Percentiles rank a stretch among this genome's conserved stretches.
These are phyloP conservation scores for Myotis pilosus DNA, from an alignment of 2,797 vertebrate species.

Conservation along the genomic window DNA sequence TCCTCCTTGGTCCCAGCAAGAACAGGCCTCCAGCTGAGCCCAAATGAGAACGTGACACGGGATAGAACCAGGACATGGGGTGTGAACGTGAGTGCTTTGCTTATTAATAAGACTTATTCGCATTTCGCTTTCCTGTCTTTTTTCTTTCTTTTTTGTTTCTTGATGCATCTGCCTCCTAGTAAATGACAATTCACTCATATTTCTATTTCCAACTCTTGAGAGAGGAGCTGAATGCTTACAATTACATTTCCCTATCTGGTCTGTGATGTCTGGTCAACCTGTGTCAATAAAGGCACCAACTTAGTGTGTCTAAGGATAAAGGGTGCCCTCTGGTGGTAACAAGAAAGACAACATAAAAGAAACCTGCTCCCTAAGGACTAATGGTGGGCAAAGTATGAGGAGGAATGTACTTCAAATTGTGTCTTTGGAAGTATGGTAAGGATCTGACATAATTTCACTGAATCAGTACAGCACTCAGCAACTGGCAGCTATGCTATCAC, in stretches of 20 bases:
- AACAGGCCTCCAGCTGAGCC: not conserved
- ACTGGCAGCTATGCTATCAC: not conserved
- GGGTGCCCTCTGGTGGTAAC: not conserved
- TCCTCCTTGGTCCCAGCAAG: not conserved
- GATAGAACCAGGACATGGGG: not conserved
- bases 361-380: not conserved
- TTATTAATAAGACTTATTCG: not conserved
- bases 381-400: rapidly evolving
- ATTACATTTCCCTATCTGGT: not conserved
- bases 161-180: not conserved
- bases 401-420: not conserved
- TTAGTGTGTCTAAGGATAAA: not conserved
- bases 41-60: not conserved
- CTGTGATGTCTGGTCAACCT: not conserved
- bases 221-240: not conserved
- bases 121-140: not conserved
- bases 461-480: not conserved
- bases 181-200: not conserved
- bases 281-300: not conserved
- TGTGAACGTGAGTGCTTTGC: not conserved
- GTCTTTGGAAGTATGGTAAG: not conserved
- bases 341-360: not conserved
- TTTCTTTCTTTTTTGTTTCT: not conserved
- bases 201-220: not conserved
- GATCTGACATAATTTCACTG: not conserved